phyloP scores from a whole-genome alignment of 1,140 invertebrate species.

The Dolichoris vasculosae region DNA sequence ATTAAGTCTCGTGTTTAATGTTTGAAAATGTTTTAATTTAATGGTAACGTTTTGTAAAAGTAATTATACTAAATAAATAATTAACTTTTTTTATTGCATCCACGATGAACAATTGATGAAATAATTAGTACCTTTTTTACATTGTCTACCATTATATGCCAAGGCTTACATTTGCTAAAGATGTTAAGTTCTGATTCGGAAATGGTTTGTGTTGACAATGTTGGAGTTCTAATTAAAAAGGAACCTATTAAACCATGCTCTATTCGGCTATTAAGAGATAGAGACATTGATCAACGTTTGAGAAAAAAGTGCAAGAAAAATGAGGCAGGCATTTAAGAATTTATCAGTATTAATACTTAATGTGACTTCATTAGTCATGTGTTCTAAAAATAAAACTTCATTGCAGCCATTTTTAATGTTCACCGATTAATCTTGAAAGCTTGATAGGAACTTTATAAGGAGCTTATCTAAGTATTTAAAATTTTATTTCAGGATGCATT shows the following conservation, averaged over 20 bases:
- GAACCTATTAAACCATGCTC: conserved; percentile 64
- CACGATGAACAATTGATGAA: conserved; percentile 14
- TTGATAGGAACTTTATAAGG: conserved; percentile 6
- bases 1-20: conserved; percentile 26
- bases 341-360: conserved; percentile 45
- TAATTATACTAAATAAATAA: background rate
- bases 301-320: conserved; percentile 68
- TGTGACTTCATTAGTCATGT: conserved; percentile 39
- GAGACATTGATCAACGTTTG: conserved; percentile 66
- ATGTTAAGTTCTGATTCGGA: conserved; percentile 47
- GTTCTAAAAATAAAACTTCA: conserved; percentile 49
- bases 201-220: conserved; percentile 46
- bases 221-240: conserved; percentile 39
- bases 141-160: conserved; percentile 42
- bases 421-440: conserved; percentile 22
- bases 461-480: conserved; percentile 5
- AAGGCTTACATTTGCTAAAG: conserved; percentile 43
- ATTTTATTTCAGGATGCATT: conserved; percentile 84
- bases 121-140: conserved; percentile 30
- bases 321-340: conserved; percentile 56
- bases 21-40: conserved; percentile 45
- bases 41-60: conserved; percentile 8
- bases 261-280: conserved; percentile 66
- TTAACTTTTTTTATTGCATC: conserved; percentile 17
- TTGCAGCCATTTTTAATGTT: conserved; percentile 51